phyloP scores from a whole-genome alignment of 2,797 vertebrate species.

The Hypotaenidia okinawae region DNA sequence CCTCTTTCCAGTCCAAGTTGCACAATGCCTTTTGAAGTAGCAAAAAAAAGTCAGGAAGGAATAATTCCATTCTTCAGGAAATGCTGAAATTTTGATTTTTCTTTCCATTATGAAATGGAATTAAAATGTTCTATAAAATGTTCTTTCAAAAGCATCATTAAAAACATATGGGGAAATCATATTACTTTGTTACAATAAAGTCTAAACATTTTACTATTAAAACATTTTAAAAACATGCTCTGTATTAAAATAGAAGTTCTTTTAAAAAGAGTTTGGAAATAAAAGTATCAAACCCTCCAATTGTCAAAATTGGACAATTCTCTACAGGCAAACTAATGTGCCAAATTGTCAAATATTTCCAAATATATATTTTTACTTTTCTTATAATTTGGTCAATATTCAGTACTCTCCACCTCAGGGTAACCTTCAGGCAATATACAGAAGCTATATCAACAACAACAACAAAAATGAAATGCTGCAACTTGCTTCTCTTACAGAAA shows the following conservation, averaged over 20 bases:
- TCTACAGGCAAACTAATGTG: background rate
- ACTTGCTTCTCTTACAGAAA: background rate
- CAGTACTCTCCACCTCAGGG: background rate
- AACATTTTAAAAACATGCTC: background rate
- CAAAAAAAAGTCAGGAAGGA: background rate
- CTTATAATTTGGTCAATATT: background rate
- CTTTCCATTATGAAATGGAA: background rate
- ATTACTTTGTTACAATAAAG: background rate
- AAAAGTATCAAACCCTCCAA: background rate
- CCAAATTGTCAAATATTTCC: background rate
- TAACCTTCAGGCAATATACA: background rate
- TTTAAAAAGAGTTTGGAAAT: background rate
- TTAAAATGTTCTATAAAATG: background rate
- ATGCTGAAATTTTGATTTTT: background rate
- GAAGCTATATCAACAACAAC: background rate
- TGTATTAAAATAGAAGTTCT: background rate
- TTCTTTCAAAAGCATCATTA: background rate
- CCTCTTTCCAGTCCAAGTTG: conserved; percentile 13
- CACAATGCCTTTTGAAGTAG: conserved; percentile 32
- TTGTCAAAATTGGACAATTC: background rate
- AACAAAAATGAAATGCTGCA: background rate
- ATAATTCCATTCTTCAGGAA: conserved; percentile 29
- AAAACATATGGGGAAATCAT: background rate
- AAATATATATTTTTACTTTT: background rate
- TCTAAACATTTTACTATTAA: background rate